A percentile compares a stretch with the other conserved stretches of the same genome.
Evolutionary conservation across 2,113 vertebrate species (phyloP).

Genomic region (Platysteira castanea): DNA sequence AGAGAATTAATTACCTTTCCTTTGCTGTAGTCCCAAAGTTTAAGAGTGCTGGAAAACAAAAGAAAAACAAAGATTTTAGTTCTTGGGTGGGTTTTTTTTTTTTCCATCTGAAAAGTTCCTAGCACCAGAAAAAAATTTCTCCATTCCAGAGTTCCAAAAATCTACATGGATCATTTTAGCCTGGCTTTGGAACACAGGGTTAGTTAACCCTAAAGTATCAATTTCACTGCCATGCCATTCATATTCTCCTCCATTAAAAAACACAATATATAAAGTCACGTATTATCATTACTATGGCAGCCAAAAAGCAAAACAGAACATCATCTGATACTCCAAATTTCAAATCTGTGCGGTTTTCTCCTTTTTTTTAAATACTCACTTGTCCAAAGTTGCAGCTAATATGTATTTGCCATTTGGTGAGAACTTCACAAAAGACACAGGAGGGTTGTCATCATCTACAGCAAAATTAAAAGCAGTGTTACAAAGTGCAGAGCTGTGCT

Average conservation of each 20-base stretch:
- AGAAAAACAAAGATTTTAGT: not conserved
- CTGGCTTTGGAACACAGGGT: not conserved
- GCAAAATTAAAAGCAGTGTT: not conserved
- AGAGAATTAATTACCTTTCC: constrained; percentile 83
- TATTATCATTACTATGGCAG: not conserved
- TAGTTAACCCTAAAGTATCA: not conserved
- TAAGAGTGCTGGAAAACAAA: constrained; percentile 83
- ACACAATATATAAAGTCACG: not conserved
- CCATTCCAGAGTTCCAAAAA: not conserved
- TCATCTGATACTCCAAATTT: not conserved
- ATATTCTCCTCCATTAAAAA: not conserved
- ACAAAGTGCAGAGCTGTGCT: not conserved
- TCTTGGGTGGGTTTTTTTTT: not conserved
- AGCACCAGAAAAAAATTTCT: not conserved
- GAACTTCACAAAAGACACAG: constrained; percentile 98
- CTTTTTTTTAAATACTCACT: constrained; percentile 75
- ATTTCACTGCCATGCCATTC: not conserved
- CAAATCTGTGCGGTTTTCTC: not conserved
- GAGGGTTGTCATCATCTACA: constrained; percentile 96
- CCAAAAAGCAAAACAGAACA: not conserved
- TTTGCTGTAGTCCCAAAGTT: constrained; percentile 99
- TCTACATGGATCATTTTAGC: not conserved
- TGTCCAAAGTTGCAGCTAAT: constrained; percentile 95
- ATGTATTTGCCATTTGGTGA: constrained; percentile 99
- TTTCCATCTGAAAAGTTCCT: not conserved